Evolutionary conservation across 2,797 vertebrate genomes (phyloP), one percentile per base, ranked within the genome.

Genomic region (Gymnothorax javanicus): DNA sequence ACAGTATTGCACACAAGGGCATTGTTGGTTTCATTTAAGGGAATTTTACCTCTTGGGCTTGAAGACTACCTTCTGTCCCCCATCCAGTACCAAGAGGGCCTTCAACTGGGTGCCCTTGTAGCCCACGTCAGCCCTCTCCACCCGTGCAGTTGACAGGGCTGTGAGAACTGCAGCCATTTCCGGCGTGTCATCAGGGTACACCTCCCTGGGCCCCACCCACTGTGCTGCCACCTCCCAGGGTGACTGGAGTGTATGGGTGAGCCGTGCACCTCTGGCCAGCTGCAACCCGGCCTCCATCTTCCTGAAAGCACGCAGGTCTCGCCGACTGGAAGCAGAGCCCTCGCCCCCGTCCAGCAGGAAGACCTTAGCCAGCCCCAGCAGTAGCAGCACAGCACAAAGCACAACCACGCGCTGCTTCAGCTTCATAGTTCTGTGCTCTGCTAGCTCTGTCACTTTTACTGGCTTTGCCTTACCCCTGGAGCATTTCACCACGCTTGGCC

Each of bases 81-180:
- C 98, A 50, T 99, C 99, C 87, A 99, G 96, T 86, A 99, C 96
- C 85, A 99, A 93, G 90, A 99, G 93, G 83, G 98, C 98, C 92
- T 99, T 99, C 86, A 99, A 96, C 79, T 99, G 99, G 0, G 99
- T 99, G 58, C 98, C 99, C 92, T 99, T 99, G 89, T 99, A 99
- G 7, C 98, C 98, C 89, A 99, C 98, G 0, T 99, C 98, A 0
- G 98, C 98, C 85, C 97, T 96, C 86, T 99, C 91, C 82, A 99
- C 97, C 79, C 94, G 96, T 90, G 98, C 97, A 0, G 94, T 96
- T 73, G 95, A 94, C 95, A 99, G 97, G 88, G 98, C 95, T 1
- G 96, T 97, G 93, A 99, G 96, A 87, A 99, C 97, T 0, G 99
- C 98, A 0, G 98, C 98, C 86, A 99, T 95, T 92, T 99, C 99